Evolutionary conservation across 2,888 invertebrate genomes (phyloP), one percentile per base, ranked within the genome.

Genomic region (Melikaiella ostensackeni): DNA sequence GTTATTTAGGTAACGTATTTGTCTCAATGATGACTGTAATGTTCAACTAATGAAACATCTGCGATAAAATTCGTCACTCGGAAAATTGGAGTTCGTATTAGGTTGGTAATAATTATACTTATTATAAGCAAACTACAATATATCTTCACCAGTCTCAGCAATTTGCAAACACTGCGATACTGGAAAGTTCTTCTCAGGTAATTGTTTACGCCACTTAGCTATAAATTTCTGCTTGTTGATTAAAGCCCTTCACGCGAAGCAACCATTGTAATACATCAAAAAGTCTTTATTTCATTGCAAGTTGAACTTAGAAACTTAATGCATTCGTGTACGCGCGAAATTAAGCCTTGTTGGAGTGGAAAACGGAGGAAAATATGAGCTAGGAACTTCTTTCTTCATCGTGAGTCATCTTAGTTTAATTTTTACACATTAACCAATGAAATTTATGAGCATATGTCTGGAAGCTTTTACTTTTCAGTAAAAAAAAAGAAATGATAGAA

Each of bases 261-360:
- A 46, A 24, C 66, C 42, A 66, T 66, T 66, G 42, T 66, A 66
- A 66, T 66, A 66, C 66, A 66, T 66, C 66, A 66, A 66, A 66
- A 66, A 66, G 42, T 66, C 66, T 66, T 66, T 66, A 66, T 66
- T 19, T 42, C 27, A 46, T 46, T 66, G 66, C 66, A 66, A 66
- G 42, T 66, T 66, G 66, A 42, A 46, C 66, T 46, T 42, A 66
- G 38, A 66, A 66, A 66, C 66, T 66, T 66, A 66, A 46, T 24
- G 42, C 24, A 42, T 42, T 66, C 66, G 27, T 66, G 66, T 66
- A 24, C 66, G 42, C 27, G 24, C 27, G 27, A 9, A 66, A 66
- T 66, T 66, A 66, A 66, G 27, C 66, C 61, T 42, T 46, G 66
- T 27, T 66, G 11, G 2, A 66, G 66, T 66, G 16, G 27, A 35